These are phyloP conservation scores for Tillus elongatus DNA, from an alignment of 2,888 invertebrate genomes.

Conservation along the genomic window DNA sequence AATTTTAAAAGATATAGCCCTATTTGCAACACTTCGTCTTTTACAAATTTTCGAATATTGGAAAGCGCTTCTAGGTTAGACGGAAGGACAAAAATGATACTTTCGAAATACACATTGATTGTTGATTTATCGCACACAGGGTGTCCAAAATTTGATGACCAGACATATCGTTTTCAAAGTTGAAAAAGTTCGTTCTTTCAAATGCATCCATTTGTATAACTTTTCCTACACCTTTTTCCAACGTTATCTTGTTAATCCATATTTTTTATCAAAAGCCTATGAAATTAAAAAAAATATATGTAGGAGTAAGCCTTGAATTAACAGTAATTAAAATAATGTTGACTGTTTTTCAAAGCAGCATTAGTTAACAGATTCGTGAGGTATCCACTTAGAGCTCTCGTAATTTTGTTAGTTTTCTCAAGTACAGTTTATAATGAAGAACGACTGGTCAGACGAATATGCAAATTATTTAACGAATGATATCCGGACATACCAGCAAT, in stretches of 20 bases:
- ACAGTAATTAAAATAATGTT: background rate
- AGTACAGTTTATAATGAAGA: constrained; percentile 2
- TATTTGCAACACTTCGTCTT: background rate
- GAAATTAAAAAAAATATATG: background rate
- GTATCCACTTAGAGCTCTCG: background rate
- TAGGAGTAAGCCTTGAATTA: background rate
- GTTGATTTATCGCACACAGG: too few species aligned
- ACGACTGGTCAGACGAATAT: background rate
- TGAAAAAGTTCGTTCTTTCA: constrained; percentile 1
- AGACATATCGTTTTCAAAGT: background rate
- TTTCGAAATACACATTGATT: too few species aligned
- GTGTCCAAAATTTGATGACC: background rate
- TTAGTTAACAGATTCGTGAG: constrained; percentile 1
- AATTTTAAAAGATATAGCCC: constrained; percentile 2
- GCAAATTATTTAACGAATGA: constrained; percentile 3
- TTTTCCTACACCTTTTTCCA: background rate
- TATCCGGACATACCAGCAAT: constrained; percentile 2
- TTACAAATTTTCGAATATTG: background rate
- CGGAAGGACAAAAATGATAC: constrained; percentile 2
- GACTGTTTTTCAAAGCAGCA: background rate
- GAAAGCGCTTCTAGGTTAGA: constrained; percentile 1
- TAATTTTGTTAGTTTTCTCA: constrained; percentile 3
- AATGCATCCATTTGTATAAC: background rate
- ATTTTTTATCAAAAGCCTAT: background rate
- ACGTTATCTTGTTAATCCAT: background rate